phyloP scores from a whole-genome alignment of 2,888 invertebrate species.

The Anorthoa munda region DNA sequence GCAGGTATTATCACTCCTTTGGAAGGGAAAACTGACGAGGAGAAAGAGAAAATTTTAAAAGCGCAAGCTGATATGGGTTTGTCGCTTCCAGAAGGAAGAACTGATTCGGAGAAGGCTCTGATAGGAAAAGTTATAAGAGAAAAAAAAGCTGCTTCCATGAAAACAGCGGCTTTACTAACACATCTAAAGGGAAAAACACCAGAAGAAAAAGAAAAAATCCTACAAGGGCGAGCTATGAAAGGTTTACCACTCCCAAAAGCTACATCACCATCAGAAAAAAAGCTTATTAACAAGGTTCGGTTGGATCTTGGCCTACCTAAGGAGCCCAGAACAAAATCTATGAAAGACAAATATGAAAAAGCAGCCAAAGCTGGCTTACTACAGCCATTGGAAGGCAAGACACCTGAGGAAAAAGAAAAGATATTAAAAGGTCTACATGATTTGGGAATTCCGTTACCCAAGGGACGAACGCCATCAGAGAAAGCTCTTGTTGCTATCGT shows the following conservation, averaged over 20 bases:
- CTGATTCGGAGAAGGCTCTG: slow-evolving; percentile 61
- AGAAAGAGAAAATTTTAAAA: slow-evolving; percentile 65
- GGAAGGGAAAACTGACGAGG: slow-evolving; percentile 56
- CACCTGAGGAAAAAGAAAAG: slow-evolving; percentile 62
- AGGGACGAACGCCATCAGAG: slow-evolving; percentile 68
- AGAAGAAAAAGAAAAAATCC: slow-evolving; percentile 16
- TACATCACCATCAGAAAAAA: slow-evolving; percentile 65
- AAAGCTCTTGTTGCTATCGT: slow-evolving; percentile 17
- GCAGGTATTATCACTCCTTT: slow-evolving; percentile 54
- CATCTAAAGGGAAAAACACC: slow-evolving; percentile 3
- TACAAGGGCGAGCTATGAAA: slow-evolving; percentile 34
- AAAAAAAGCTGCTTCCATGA: background rate
- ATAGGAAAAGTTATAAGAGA: slow-evolving; percentile 17
- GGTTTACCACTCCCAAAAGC: slow-evolving; percentile 34
- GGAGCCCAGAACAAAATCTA: slow-evolving; percentile 53
- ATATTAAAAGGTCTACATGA: slow-evolving; percentile 60
- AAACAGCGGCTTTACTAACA: slow-evolving; percentile 6
- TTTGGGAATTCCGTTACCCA: slow-evolving; percentile 66
- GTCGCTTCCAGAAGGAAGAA: slow-evolving; percentile 68
- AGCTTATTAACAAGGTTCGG: slow-evolving; percentile 39
- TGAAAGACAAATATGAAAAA: slow-evolving; percentile 39
- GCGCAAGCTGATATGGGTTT: slow-evolving; percentile 60
- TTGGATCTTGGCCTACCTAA: slow-evolving; percentile 58
- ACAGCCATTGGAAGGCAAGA: slow-evolving; percentile 60
- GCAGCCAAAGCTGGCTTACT: slow-evolving; percentile 61